Conservation (phyloP, 2,113 vertebrate species). For the Ptychochromis oligacanthus region DNA sequence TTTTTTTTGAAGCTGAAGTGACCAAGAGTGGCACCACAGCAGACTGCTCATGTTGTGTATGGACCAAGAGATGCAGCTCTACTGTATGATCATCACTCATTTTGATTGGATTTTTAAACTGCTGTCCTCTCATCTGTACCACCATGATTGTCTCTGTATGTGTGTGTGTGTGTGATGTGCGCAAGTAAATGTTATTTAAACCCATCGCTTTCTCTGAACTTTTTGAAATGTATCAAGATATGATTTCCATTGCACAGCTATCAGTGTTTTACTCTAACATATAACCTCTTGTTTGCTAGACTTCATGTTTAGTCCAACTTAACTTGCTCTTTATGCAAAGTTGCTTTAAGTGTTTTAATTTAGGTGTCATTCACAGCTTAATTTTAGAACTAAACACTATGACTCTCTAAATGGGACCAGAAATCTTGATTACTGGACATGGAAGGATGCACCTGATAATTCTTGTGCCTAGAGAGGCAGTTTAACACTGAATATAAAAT, state of each 20-base stretch:
- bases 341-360: not conserved
- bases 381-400: not conserved
- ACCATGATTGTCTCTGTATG: slow-evolving; percentile 64
- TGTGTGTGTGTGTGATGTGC: slow-evolving; percentile 65
- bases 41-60: slow-evolving; percentile 66
- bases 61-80: slow-evolving; percentile 66
- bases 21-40: slow-evolving; percentile 46
- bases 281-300: not conserved
- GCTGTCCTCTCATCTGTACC: slow-evolving; percentile 66
- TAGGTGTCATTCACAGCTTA: not conserved
- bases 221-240: not conserved
- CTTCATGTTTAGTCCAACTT: not conserved
- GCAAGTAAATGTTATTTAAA: slow-evolving; percentile 86
- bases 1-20: slow-evolving; percentile 45
- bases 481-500: not conserved
- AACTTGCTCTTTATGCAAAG: too few species aligned
- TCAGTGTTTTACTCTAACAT: not conserved
- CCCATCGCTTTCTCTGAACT: slow-evolving; percentile 29
- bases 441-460: not conserved
- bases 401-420: not conserved
- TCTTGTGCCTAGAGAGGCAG: not conserved
- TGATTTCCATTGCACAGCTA: not conserved
- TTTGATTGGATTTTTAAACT: slow-evolving; percentile 37
- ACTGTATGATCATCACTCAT: slow-evolving; percentile 35
- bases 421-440: not conserved